phyloP scores from a whole-genome alignment of 1,140 invertebrate genomes.

The Phenacoccus solenopsis region DNA sequence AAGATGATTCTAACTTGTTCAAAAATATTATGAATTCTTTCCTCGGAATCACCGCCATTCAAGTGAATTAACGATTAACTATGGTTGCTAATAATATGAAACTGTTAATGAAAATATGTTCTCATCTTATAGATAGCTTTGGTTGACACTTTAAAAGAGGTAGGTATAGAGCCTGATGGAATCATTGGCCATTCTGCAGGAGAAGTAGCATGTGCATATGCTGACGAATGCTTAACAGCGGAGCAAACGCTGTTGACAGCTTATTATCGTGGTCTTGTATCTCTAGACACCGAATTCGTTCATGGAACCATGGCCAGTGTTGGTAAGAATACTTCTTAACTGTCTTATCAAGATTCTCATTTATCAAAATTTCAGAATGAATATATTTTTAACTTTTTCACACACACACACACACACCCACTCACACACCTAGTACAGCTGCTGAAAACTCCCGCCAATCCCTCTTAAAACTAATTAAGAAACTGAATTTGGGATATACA shows the following conservation, averaged over 20 bases:
- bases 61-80: conserved; percentile 37
- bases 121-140: conserved; percentile 50
- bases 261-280: conserved; percentile 45
- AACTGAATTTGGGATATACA: too few species aligned
- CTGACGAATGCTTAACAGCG: conserved; percentile 67
- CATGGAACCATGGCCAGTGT: conserved; percentile 28
- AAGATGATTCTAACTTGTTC: conserved; percentile 41
- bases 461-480: too few species aligned
- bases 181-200: conserved; percentile 82
- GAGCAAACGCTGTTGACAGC: conserved; percentile 71
- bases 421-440: too few species aligned
- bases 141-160: conserved; percentile 54
- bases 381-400: too few species aligned
- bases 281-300: conserved; percentile 40
- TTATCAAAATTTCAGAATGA: too few species aligned
- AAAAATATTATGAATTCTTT: conserved; percentile 52
- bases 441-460: too few species aligned
- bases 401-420: too few species aligned
- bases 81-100: background rate
- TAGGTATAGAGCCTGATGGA: conserved; percentile 65
- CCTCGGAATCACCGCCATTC: conserved; percentile 64
- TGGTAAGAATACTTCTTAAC: too few species aligned
- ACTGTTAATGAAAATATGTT: background rate
- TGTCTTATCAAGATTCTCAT: too few species aligned
- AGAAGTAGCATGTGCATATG: conserved; percentile 79